phyloP scores from a whole-genome alignment of 2,888 invertebrate species.

The Nezara viridula region DNA sequence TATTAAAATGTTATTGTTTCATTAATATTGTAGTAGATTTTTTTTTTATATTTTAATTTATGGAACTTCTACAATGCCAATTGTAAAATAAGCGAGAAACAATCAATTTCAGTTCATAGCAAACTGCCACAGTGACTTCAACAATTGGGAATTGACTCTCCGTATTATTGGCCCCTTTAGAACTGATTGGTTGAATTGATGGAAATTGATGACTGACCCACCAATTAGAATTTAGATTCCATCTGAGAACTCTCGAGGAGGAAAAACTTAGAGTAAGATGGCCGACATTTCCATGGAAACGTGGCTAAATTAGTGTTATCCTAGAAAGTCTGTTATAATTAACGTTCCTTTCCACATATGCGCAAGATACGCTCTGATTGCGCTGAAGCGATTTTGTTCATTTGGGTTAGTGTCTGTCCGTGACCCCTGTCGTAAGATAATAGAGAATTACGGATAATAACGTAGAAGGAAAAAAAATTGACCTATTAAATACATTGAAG shows the following conservation, averaged over 20 bases:
- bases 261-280: not conserved
- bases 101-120: conserved; percentile 1
- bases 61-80: no score
- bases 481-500: no score
- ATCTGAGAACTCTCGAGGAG: not conserved
- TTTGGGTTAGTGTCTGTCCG: not conserved
- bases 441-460: not conserved
- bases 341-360: not conserved
- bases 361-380: conserved; percentile 30
- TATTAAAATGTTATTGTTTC: no score
- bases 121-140: conserved; percentile 5
- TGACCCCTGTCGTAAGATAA: conserved; percentile 7
- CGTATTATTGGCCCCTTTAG: conserved; percentile 1
- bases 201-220: conserved; percentile 52
- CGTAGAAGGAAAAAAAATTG: not conserved
- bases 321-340: not conserved
- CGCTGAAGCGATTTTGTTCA: not conserved
- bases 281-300: not conserved
- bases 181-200: conserved; percentile 55
- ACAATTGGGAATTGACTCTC: conserved; percentile 25
- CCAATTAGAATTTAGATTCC: conserved; percentile 31
- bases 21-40: no score
- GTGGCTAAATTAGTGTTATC: not conserved
- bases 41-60: no score
- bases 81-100: not conserved